phyloP scores from a whole-genome alignment of 2,888 invertebrate species.

The Andrena bucephala region DNA sequence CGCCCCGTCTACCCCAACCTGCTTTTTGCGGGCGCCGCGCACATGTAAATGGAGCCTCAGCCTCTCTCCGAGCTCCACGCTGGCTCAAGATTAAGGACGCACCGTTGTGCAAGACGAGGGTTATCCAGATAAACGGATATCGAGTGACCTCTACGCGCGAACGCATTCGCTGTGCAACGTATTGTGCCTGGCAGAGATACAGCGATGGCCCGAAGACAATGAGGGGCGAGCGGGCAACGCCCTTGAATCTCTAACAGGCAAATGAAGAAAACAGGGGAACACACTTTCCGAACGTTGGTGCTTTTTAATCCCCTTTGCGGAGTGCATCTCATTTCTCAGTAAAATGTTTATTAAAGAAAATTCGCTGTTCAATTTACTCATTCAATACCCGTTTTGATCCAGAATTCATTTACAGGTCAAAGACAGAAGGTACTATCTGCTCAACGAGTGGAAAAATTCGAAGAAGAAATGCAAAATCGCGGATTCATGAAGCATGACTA shows the following conservation, averaged over 20 bases:
- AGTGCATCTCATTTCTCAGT: too few relatives aligned
- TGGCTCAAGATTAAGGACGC: constrained; percentile 73
- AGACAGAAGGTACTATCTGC: background rate
- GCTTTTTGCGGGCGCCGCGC: constrained; percentile 50
- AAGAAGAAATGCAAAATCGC: background rate
- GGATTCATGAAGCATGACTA: background rate
- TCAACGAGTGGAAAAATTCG: background rate
- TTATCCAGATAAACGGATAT: constrained; percentile 63
- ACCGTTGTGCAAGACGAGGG: constrained; percentile 61
- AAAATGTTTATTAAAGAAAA: too few relatives aligned
- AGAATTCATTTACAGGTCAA: background rate
- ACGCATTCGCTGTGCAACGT: background rate
- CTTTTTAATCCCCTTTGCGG: too few relatives aligned
- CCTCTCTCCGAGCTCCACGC: constrained; percentile 42
- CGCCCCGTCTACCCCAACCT: constrained; percentile 68
- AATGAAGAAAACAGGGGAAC: too few relatives aligned
- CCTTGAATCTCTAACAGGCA: too few relatives aligned
- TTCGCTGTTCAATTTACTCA: too few relatives aligned
- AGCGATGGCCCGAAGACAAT: background rate
- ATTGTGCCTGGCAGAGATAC: background rate
- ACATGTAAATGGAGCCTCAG: constrained; percentile 60
- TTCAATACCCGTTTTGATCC: background rate
- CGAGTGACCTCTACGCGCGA: constrained; percentile 41
- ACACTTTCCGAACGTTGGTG: too few relatives aligned
- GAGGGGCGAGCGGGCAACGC: too few relatives aligned